Percentiles rank a stretch among this genome's conserved stretches.
Conservation (phyloP, 2,797 vertebrate species). For the Cossypha dichroa region DNA sequence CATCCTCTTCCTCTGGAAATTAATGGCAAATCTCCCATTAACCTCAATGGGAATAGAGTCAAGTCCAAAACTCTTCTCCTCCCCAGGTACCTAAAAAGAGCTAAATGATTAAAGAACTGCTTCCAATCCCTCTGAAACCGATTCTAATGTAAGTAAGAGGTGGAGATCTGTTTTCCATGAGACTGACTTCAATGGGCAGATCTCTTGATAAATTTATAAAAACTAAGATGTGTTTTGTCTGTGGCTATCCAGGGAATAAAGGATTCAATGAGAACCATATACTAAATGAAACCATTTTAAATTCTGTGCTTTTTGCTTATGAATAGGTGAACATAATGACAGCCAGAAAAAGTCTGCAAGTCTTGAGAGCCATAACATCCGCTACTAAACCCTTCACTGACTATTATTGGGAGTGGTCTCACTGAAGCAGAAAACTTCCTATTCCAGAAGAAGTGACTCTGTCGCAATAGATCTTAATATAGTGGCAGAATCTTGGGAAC, state of each 20-base stretch:
- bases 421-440: not conserved
- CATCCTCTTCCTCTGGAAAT: constrained; percentile 39
- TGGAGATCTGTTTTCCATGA: constrained; percentile 3
- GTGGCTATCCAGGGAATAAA: not conserved
- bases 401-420: not conserved
- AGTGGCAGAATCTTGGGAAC: not conserved
- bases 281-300: not conserved
- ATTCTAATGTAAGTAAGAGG: not conserved
- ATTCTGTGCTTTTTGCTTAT: not conserved
- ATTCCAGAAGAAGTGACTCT: not conserved
- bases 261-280: not conserved
- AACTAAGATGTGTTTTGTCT: not conserved
- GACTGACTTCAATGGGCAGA: not conserved
- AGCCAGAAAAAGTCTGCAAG: not conserved
- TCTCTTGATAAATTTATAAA: not conserved
- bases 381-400: not conserved
- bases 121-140: not conserved
- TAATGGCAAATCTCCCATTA: constrained; percentile 2
- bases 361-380: not conserved
- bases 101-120: not conserved
- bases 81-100: not conserved
- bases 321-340: not conserved
- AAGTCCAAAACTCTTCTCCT: not conserved
- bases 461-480: not conserved
- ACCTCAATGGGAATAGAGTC: not conserved